Evolutionary conservation across 1,140 invertebrate genomes (phyloP).

Genomic region (Laupala kohalensis): DNA sequence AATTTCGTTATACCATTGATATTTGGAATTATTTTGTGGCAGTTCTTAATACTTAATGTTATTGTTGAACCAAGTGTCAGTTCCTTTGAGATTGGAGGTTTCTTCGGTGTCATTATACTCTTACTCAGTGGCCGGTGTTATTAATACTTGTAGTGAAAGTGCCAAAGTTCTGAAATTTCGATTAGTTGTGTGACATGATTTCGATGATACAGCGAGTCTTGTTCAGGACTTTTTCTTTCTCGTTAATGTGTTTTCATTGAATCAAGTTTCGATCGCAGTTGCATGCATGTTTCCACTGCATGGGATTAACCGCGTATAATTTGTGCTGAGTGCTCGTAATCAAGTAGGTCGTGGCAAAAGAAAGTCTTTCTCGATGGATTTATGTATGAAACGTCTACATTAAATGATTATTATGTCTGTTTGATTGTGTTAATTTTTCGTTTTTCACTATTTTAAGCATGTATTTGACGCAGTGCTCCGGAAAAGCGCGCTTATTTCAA

Average conservation of each 20-base stretch:
- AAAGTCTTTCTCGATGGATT: neutral
- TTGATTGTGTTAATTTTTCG: no score
- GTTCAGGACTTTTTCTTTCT: no score
- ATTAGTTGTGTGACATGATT: no score
- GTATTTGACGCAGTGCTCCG: no score
- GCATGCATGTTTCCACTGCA: neutral
- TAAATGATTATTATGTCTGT: no score
- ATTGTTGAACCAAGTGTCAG: neutral
- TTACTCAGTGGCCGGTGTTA: neutral
- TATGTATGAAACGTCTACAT: neutral
- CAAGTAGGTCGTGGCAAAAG: neutral
- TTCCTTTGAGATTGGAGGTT: neutral
- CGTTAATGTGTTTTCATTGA: no score
- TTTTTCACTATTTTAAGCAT: no score
- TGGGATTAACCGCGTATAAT: neutral
- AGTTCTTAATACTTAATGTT: no score
- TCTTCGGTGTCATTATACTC: neutral
- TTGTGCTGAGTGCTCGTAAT: neutral
- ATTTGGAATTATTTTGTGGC: neutral
- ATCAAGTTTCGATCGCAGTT: no score
- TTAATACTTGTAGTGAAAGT: neutral
- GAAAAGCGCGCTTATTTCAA: no score
- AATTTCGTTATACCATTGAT: neutral
- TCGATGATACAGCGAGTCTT: no score
- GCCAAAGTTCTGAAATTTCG: neutral